Conservation (phyloP, 2,888 invertebrate species). For the Microchrysa polita region DNA sequence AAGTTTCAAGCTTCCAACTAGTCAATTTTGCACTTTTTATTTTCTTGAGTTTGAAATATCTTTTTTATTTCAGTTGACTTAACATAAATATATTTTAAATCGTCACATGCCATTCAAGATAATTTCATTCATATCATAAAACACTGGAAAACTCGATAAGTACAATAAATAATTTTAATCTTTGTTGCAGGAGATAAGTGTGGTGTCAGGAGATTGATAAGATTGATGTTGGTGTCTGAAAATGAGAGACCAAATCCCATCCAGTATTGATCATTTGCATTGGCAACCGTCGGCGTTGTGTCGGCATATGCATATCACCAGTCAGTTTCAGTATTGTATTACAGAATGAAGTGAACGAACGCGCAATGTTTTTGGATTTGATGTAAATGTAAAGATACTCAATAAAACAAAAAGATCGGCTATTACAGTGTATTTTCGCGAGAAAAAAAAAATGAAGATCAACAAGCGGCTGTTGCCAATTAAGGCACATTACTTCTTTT, state of each 20-base stretch:
- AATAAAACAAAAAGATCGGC: constrained; percentile 71
- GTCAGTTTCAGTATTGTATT: not conserved
- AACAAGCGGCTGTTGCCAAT: constrained; percentile 78
- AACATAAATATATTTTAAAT: no score
- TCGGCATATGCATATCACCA: not conserved
- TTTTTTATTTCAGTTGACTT: not conserved
- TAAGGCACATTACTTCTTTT: constrained; percentile 88
- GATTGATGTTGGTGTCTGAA: not conserved
- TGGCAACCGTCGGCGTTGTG: not conserved
- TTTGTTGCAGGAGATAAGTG: constrained; percentile 32
- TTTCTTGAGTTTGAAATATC: not conserved
- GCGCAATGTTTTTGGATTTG: not conserved
- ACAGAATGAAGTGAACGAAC: not conserved
- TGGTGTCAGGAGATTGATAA: constrained; percentile 36
- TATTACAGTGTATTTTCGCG: no score
- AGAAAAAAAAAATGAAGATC: constrained; percentile 71
- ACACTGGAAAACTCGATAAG: constrained; percentile 22
- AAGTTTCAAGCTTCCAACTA: no score
- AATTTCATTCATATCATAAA: not conserved
- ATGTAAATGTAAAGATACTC: no score
- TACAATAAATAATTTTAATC: constrained; percentile 19
- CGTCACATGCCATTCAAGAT: not conserved
- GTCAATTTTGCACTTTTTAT: no score
- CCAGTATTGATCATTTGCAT: constrained; percentile 1
- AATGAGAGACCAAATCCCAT: not conserved